Evolutionary conservation across 2,113 vertebrate genomes (phyloP), one percentile per base, ranked within the genome.

Genomic region (Athene cunicularia): DNA sequence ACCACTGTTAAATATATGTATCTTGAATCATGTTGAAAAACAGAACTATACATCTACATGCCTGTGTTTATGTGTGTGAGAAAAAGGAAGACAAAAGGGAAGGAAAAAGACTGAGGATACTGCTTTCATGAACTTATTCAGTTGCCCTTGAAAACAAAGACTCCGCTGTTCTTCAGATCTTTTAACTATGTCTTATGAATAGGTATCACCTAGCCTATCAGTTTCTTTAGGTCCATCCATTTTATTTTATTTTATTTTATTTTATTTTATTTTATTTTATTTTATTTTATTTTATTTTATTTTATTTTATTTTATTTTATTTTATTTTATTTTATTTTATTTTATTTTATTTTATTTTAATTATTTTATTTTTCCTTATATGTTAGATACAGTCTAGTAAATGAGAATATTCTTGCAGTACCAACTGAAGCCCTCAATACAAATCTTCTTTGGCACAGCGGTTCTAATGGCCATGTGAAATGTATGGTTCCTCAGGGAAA

Each of bases 381-480:
- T 58, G 2, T 41, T 59, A 55, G 22, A 6, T 66, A 8, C 18
- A 73, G 8, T 33, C 68, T 62, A 67, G 27, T 10, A 91, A 84
- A 77, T 41, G 13, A 58, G 9, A 90, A 66, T 71, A 55, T 41
- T 67, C 41, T 87, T 77, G 32, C 47, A 77, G 62, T 55, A 67
- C 11, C 12, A 20, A 0, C 1, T 50, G 12, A 62, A 64, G 30
- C 6, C 37, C 22, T 77, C 3, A 7, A 13, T 19, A 85, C 1
- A 6, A 85, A n/a, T 73, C 60, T 77, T 20, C 18, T 55, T 52
- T 68, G 26, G 8, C 15, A 59, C 18, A 8, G 12, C 45, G 30
- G 18, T 56, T 86, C 35, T 56, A 56, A 64, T 26, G 30, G 18
- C 14, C 22, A 32, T 8, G 10, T 30, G 21, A 66, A 58, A 16